Base-by-base conservation (phyloP, 2,797 vertebrate species). In the Chelidonichthys spinosus region DNA sequence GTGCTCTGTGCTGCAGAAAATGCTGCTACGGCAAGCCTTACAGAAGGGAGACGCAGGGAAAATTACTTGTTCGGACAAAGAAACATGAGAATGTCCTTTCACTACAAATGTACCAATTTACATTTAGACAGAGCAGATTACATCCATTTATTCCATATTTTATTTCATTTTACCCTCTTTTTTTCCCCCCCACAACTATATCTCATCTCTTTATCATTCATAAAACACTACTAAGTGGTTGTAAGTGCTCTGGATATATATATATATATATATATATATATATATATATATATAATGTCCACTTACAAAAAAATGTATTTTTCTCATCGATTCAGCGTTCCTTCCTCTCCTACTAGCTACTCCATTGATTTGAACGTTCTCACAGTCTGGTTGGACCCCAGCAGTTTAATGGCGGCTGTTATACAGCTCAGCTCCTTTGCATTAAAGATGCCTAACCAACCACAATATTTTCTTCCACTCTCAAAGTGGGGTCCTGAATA, bases 41-140 rank as follows among this genome's bases (percentile, higher is more conserved):
- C 78, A 86, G 85, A 87, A 84, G 89, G 92, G 85, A 85, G 85
- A 89, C 73, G 58, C 66, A 90, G 86, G 75, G 90, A 84, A 93
- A 94, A 95, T 94, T 94, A 94, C 92, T 93, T 91, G 89, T 90
- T 92, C 86, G 90, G 94, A 95, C 94, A 95, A 94, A 95, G 92
- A 94, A 94, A 93, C 92, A 94, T 85, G 89, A 93, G 91, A 92
- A 93, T 92, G 87, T 92, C 91, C 90, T 94, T 93, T 94, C 87
- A 82, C 87, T 89, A 92, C 93, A 94, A 95, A 94, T 93, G 90
- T 93, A 93, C 87, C 92, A 93, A 92, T 93, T 94, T 94, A 93
- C 89, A 92, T 90, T 93, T 87, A 90, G 85, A 85, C 85, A 74
- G 81, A 81, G 78, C 87, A 92, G 89, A 93, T 94, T 92, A 93